phyloP scores from a whole-genome alignment of 2,113 vertebrate species.

The Phaethon lepturus region DNA sequence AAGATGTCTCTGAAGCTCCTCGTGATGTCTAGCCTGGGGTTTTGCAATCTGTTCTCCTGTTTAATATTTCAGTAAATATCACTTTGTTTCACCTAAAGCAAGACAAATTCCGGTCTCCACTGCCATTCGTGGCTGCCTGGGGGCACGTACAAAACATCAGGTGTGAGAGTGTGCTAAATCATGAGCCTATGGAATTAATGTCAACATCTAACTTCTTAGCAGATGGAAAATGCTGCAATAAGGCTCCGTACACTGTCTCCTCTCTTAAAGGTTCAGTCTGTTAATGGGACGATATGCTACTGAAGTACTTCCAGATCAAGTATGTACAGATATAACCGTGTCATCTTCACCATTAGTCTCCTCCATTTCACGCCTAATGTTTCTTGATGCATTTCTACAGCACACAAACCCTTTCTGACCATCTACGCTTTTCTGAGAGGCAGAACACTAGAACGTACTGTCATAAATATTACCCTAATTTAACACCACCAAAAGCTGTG shows the following conservation, averaged over 20 bases:
- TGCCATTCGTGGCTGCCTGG: slow-evolving; percentile 58
- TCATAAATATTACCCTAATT: slow-evolving; percentile 21
- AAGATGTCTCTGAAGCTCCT: slow-evolving; percentile 67
- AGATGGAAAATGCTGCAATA: slow-evolving; percentile 61
- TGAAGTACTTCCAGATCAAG: background rate
- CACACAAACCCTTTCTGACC: background rate
- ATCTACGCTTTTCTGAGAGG: background rate
- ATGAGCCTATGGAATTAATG: slow-evolving; percentile 60
- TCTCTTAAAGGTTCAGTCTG: slow-evolving; percentile 9
- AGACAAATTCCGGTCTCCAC: slow-evolving; percentile 72
- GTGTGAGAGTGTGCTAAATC: slow-evolving; percentile 65
- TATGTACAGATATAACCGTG: background rate
- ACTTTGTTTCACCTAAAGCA: slow-evolving; percentile 76
- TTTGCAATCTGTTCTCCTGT: slow-evolving; percentile 76
- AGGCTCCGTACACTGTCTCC: background rate
- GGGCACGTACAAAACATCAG: slow-evolving; percentile 58
- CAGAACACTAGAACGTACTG: background rate
- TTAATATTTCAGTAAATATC: slow-evolving; percentile 79
- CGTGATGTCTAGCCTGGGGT: slow-evolving; percentile 70
- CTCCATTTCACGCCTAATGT: background rate
- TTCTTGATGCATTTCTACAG: background rate
- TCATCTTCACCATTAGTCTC: background rate
- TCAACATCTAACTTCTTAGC: slow-evolving; percentile 44
- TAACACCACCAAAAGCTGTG: background rate
- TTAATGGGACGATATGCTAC: background rate